Percentiles rank a stretch among this genome's conserved stretches.
phyloP scores from a whole-genome alignment of 2,113 vertebrate species.

The Corapipo altera region DNA sequence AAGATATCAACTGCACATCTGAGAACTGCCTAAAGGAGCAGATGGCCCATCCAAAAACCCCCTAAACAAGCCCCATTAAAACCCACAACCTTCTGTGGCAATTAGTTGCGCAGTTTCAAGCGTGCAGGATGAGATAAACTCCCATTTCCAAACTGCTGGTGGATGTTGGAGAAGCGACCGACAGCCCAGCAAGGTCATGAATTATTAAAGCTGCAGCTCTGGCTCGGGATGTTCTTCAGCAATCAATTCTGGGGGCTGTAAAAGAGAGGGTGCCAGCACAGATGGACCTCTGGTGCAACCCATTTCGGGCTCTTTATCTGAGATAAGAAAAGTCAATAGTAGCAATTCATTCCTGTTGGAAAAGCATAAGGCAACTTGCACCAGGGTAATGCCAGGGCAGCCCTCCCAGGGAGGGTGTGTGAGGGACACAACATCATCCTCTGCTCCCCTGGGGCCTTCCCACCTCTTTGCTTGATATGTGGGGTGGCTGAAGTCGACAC shows the following conservation, averaged over 20 bases:
- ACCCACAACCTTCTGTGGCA: neutral
- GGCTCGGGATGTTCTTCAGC: neutral
- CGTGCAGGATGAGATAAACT: neutral
- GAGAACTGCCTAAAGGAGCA: neutral
- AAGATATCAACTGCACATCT: neutral
- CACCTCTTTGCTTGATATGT: neutral
- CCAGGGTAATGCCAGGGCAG: accelerated
- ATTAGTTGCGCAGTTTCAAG: neutral
- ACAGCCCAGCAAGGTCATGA: neutral
- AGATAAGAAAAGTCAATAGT: neutral
- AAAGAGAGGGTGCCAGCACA: accelerated
- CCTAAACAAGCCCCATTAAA: neutral
- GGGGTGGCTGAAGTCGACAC: neutral
- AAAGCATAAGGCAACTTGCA: neutral
- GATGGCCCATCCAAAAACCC: neutral
- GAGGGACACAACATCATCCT: neutral
- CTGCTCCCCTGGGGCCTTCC: neutral
- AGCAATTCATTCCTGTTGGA: neutral
- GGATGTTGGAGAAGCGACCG: neutral
- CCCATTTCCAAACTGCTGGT: neutral
- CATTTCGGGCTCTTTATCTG: neutral
- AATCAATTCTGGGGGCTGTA: neutral
- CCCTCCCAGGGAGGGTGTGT: neutral
- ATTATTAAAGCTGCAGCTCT: neutral
- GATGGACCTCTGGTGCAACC: neutral